phyloP scores from a whole-genome alignment of 2,888 invertebrate genomes.

The Malachius bipustulatus region DNA sequence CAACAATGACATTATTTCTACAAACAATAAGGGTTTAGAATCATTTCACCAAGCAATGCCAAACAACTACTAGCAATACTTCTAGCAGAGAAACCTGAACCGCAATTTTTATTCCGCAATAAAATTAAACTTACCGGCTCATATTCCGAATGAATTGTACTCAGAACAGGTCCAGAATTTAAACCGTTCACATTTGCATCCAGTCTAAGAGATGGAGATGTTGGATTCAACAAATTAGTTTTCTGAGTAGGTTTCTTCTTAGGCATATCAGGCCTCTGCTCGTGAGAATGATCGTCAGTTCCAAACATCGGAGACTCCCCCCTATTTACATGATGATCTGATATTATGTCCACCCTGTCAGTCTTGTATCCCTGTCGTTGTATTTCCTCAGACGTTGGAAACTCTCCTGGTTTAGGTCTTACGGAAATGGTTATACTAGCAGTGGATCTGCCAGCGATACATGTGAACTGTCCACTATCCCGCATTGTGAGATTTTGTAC shows the following conservation, averaged over 20 bases:
- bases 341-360: conserved; percentile 27
- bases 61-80: neutral
- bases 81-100: neutral
- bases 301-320: conserved; percentile 33
- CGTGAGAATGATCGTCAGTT: conserved; percentile 54
- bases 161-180: conserved; percentile 26
- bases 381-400: conserved; percentile 70
- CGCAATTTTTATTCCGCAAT: neutral
- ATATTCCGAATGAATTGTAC: conserved; percentile 25
- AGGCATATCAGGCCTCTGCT: conserved; percentile 43
- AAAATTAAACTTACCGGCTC: conserved; percentile 26
- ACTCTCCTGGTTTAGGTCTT: conserved; percentile 65
- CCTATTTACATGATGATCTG: conserved; percentile 31
- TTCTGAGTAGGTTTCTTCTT: conserved; percentile 28
- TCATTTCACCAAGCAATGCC: too few relatives aligned
- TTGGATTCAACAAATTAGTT: conserved; percentile 30
- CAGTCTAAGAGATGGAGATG: conserved; percentile 26
- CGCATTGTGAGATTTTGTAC: conserved; percentile 69
- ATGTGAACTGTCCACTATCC: conserved; percentile 78
- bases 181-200: conserved; percentile 27
- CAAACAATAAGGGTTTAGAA: too few relatives aligned
- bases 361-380: conserved; percentile 30
- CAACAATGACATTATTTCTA: too few relatives aligned
- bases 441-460: conserved; percentile 69
- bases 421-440: conserved; percentile 73